These are phyloP conservation scores for Spilosoma lubricipeda DNA, from an alignment of 2,888 invertebrate species.

Conservation along the genomic window DNA sequence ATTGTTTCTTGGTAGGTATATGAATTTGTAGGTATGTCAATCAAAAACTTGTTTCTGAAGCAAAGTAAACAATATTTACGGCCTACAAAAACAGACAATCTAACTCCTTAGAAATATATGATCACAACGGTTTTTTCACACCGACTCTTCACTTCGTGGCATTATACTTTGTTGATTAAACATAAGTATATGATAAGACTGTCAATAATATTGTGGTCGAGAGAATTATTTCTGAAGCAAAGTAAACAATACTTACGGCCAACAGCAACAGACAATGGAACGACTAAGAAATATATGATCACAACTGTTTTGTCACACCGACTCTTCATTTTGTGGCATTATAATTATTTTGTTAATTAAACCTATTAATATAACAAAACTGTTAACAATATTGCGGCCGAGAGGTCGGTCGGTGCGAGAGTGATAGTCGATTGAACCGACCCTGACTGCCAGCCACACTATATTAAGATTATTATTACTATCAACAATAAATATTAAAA, in stretches of 20 bases:
- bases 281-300: slow-evolving; percentile 49
- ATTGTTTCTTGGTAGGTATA: no score
- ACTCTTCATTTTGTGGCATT: slow-evolving; percentile 57
- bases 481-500: slow-evolving; percentile 63
- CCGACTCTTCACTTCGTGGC: slow-evolving; percentile 56
- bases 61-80: slow-evolving; percentile 59
- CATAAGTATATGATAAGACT: slow-evolving; percentile 42
- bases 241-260: slow-evolving; percentile 61
- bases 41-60: slow-evolving; percentile 32
- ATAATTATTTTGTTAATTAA: slow-evolving; percentile 33
- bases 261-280: slow-evolving; percentile 42
- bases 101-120: slow-evolving; percentile 49
- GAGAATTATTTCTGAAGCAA: slow-evolving; percentile 27
- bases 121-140: slow-evolving; percentile 45
- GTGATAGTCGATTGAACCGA: slow-evolving; percentile 64
- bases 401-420: slow-evolving; percentile 62
- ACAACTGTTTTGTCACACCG: slow-evolving; percentile 45
- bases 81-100: slow-evolving; percentile 45
- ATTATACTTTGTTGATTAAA: slow-evolving; percentile 40
- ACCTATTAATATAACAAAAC: slow-evolving; percentile 42
- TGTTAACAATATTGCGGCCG: slow-evolving; percentile 51
- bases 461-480: slow-evolving; percentile 65
- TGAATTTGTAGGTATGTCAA: slow-evolving; percentile 5
- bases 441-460: slow-evolving; percentile 64
- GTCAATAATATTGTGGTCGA: slow-evolving; percentile 51